Base-by-base conservation (phyloP, 2,797 vertebrate species). In the Hydrocynus forskahlii region DNA sequence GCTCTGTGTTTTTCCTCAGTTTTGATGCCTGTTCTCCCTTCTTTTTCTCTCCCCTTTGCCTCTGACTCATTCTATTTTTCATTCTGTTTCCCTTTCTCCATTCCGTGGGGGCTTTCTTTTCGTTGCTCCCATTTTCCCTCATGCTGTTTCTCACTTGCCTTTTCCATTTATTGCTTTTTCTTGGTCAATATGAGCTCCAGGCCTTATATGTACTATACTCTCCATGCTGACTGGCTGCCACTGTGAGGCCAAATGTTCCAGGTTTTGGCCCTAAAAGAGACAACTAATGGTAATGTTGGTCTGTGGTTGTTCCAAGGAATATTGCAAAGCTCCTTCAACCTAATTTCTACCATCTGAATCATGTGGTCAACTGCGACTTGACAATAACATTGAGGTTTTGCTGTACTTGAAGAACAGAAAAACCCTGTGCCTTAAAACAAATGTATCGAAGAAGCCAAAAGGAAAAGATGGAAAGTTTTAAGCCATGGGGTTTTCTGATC, bases 11-110 rank as follows among this genome's bases (percentile, higher is more conserved):
- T 38, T 38, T 74, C 76, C 79, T 75, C 57, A 35, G 38, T 55
- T 83, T 87, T 83, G 63, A 77, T 62, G 62, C 55, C 66, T 68
- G 57, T 72, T 72, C 66, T 76, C 35, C 70, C 52, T 79, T 85
- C 84, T 76, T 50, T 45, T 64, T 75, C 71, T 29, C 35, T 82
- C 35, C 48, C 73, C 77, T 70, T 78, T 79, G 76, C 73, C 63
- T 79, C 63, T 16, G 40, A 38, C 68, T 81, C 72, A 52, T 43
- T 83, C 63, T 66, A 7, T 79, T 59, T 73, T 67, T 74, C 75
- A 43, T 84, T 84, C 78, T 55, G 69, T 81, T 77, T 83, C 38
- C 69, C 67, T 55, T n/a, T 40, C 29, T 71, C 25, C 59, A 48
- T 59, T 59, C 68, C 67, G 66, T 67, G 25, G 75, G 78, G 76